A percentile compares a stretch with the other conserved stretches of the same genome.
Evolutionary conservation across 2,797 vertebrate genomes (phyloP).

Genomic region (Thripadectes ignobilis): DNA sequence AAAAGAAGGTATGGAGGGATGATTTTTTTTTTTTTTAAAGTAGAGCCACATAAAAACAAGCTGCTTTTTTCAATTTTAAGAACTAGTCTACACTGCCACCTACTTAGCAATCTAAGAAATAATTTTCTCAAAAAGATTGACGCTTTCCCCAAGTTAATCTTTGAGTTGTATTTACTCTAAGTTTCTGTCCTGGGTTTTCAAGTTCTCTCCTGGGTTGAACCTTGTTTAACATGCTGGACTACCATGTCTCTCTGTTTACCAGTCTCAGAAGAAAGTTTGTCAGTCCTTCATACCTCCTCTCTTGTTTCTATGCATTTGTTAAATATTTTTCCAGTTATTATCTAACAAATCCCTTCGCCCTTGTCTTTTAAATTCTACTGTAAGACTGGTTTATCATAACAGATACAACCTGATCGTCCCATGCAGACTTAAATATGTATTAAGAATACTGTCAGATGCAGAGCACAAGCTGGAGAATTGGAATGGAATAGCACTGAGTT

Average conservation of each 20-base stretch:
- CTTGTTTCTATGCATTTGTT: neutral
- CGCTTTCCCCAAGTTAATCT: neutral
- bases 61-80: neutral
- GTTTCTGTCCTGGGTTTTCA: neutral
- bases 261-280: neutral
- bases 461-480: neutral
- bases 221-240: neutral
- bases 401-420: neutral
- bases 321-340: neutral
- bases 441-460: neutral
- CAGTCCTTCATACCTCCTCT: neutral
- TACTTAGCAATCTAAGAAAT: neutral
- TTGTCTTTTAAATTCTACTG: neutral
- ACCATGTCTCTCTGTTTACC: neutral
- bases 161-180: neutral
- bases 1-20: neutral
- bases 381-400: neutral
- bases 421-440: neutral
- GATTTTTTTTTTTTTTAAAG: neutral
- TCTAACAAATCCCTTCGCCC: neutral
- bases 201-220: neutral
- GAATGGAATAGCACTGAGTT: neutral
- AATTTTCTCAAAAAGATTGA: neutral
- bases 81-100: neutral
- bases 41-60: neutral